Evolutionary conservation across 2,797 vertebrate species (phyloP).

Genomic region (Peromyscus nudipes): DNA sequence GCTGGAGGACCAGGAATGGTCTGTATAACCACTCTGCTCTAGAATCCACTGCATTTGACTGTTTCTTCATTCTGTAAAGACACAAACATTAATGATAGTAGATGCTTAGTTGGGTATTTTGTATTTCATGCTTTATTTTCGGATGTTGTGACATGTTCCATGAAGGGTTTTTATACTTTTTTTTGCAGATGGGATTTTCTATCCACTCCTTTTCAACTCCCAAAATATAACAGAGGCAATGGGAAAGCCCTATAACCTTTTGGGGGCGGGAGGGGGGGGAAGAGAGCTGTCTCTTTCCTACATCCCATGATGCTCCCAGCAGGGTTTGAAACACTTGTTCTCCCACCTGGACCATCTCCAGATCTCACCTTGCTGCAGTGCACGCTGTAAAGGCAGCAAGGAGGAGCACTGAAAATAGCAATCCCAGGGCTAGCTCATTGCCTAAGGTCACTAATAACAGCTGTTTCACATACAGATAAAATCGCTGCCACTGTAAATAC

Average conservation of each 20-base stretch:
- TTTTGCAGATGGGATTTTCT: not conserved
- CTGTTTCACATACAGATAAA: not conserved
- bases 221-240: not conserved
- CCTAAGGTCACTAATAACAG: not conserved
- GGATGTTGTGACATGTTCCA: not conserved
- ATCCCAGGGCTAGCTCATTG: not conserved
- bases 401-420: conserved; percentile 7
- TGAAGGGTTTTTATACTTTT: not conserved
- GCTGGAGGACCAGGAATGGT: not conserved
- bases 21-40: not conserved
- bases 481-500: not conserved
- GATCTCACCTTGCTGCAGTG: not conserved
- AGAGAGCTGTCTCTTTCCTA: not conserved
- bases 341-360: not conserved
- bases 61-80: not conserved
- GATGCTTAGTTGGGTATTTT: not conserved
- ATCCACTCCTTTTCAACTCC: not conserved
- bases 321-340: not conserved
- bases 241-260: not conserved
- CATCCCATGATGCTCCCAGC: too few species aligned
- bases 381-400: not conserved
- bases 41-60: not conserved
- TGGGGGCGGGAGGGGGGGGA: too few species aligned
- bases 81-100: not conserved
- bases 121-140: not conserved